phyloP scores from a whole-genome alignment of 2,113 vertebrate genomes.

The Sisor rabdophorus region DNA sequence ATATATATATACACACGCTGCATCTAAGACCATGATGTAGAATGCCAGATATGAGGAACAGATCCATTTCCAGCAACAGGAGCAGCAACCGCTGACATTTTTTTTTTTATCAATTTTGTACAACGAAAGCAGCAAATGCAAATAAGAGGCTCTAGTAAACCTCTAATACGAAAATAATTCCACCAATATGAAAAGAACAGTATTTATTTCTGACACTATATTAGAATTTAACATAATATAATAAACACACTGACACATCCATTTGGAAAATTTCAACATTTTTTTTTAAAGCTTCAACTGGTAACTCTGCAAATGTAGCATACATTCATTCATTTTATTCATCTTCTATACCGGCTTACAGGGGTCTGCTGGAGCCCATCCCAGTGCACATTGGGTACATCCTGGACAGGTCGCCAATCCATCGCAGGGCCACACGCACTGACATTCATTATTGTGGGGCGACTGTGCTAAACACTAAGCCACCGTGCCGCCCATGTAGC shows the following conservation, averaged over 20 bases:
- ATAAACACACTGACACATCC: background rate
- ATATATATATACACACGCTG: background rate
- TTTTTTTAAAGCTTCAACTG: background rate
- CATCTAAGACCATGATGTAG: background rate
- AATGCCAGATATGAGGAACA: background rate
- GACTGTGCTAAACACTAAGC: no score
- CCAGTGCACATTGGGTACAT: no score
- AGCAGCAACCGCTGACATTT: background rate
- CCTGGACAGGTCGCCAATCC: no score
- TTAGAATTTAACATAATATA: background rate
- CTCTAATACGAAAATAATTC: background rate
- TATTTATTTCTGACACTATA: no score
- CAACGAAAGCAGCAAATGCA: background rate
- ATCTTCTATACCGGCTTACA: no score
- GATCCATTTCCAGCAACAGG: slow-evolving; percentile 12
- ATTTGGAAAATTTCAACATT: background rate
- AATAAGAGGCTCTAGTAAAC: background rate
- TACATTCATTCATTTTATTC: no score
- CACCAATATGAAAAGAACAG: no score
- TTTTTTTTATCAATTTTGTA: slow-evolving; percentile 1
- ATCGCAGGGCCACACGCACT: no score
- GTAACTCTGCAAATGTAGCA: background rate
- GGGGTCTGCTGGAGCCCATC: no score
- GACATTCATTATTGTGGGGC: no score
- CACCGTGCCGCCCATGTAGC: no score